These are phyloP conservation scores for Norana najaformis DNA, from an alignment of 2,888 invertebrate genomes.

Conservation along the genomic window DNA sequence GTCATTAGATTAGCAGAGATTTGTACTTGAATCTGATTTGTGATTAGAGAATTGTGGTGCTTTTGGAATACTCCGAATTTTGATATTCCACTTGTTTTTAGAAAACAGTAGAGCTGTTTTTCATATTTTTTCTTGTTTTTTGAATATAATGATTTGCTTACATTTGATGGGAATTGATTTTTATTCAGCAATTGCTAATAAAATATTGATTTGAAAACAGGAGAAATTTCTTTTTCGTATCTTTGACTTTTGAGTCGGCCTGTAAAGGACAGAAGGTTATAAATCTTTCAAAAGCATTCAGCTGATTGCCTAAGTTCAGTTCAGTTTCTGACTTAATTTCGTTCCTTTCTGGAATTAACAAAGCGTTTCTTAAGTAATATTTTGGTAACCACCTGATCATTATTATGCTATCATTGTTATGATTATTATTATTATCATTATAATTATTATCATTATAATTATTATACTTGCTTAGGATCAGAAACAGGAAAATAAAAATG, in stretches of 20 bases:
- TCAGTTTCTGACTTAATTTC: background rate
- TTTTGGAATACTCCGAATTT: background rate
- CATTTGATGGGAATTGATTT: background rate
- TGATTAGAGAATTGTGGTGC: background rate
- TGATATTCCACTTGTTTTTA: conserved; percentile 1
- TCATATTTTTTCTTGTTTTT: no score
- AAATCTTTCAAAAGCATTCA: background rate
- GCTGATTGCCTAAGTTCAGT: background rate
- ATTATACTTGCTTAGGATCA: background rate
- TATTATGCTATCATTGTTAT: no score
- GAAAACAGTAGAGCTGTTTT: background rate
- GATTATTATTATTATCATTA: no score
- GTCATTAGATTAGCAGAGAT: no score
- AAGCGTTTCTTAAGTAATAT: background rate
- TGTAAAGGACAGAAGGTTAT: background rate
- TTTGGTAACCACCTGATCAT: background rate
- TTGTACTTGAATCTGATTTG: no score
- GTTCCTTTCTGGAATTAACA: background rate
- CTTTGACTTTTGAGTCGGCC: background rate
- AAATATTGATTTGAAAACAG: background rate
- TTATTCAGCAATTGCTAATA: no score
- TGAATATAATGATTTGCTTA: background rate
- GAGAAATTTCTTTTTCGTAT: background rate
- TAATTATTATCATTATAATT: no score
- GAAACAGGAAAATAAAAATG: background rate